Evolutionary conservation across 2,797 vertebrate species (phyloP), one percentile per base, ranked within the genome.

Genomic region (Crax fasciolata): DNA sequence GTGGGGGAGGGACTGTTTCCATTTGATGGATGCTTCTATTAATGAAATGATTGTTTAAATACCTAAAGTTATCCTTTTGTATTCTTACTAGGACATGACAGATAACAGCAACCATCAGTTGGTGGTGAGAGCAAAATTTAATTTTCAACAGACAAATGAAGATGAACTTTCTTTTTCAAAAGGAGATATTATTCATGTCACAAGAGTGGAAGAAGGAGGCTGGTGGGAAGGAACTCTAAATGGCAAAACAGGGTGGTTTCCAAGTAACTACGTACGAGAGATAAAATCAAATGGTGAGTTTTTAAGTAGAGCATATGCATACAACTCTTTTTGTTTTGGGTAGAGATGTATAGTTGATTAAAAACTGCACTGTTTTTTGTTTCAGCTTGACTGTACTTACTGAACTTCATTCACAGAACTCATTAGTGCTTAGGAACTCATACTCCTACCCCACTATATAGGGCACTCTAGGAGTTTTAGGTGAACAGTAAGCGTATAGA

Each of bases 181-280:
- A 98, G 99, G 99, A 4, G 99, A 99, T 35, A 97, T 99, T 98
- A 99, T 99, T 97, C 97, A 98, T 6, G 99, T 99, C 95, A 99
- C 98, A 17, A 98, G 99, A 63, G 99, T 99, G 97, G 99, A 99
- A 97, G 99, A 99, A 15, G 99, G 99, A 10, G 99, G 99, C 97
- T 99, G 99, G 99, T 99, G 99, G 99, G 99, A 99, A 97, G 99
- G 99, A 89, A 97, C 94, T 55, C 93, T 99, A 76, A 99, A 97
- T 38, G 99, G 99, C 97, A 99, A 97, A 98, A 99, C 98, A 3
- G 99, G 99, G 49, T 99, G 99, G 99, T 99, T 99, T 97, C 99
- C 99, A 44, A 99, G 99, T 98, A 99, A 99, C 98, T 99, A 99
- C 3, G 99, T 99, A 83, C 98, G 99, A 43, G 99, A 99, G 98